phyloP scores from a whole-genome alignment of 2,888 invertebrate species.

The Pseudeuparius sepicola region DNA sequence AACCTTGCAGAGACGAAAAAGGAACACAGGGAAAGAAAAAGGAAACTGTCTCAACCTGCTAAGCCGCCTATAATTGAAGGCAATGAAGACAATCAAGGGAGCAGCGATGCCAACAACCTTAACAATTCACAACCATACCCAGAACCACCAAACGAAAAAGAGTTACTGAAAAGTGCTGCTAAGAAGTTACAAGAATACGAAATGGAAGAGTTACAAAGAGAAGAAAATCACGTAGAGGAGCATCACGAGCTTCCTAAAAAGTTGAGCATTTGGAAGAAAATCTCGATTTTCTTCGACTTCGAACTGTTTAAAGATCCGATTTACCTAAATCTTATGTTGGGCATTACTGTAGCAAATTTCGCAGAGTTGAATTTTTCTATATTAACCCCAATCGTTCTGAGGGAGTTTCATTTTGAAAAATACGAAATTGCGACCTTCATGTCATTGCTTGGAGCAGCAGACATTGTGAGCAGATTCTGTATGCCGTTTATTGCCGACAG shows the following conservation, averaged over 20 bases:
- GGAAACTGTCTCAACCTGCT: conserved; percentile 18
- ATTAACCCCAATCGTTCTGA: conserved; percentile 61
- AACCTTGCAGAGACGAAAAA: conserved; percentile 28
- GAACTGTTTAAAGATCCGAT: conserved; percentile 58
- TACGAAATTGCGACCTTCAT: conserved; percentile 56
- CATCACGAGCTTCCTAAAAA: conserved; percentile 23
- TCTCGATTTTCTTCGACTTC: conserved; percentile 58
- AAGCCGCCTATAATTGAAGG: conserved; percentile 27
- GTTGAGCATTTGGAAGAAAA: conserved; percentile 44
- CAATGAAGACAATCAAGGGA: conserved; percentile 21
- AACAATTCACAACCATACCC: too few relatives aligned
- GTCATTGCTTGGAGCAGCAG: conserved; percentile 57
- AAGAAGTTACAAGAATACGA: conserved; percentile 43
- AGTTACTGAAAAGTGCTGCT: conserved; percentile 47
- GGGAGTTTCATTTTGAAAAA: conserved; percentile 52
- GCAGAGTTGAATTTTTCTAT: conserved; percentile 65
- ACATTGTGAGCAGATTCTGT: conserved; percentile 54
- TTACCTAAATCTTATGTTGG: conserved; percentile 60
- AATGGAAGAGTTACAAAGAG: conserved; percentile 15
- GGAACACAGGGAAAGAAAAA: too few relatives aligned
- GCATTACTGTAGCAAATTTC: conserved; percentile 60
- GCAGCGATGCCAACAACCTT: conserved; percentile 13
- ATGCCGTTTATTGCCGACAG: conserved; percentile 59
- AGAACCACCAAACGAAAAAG: conserved; percentile 41
- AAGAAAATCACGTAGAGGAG: conserved; percentile 15